Percentiles rank a stretch among this genome's conserved stretches.
Conservation (phyloP, 2,113 vertebrate genomes). For the Thamnaconus septentrionalis region DNA sequence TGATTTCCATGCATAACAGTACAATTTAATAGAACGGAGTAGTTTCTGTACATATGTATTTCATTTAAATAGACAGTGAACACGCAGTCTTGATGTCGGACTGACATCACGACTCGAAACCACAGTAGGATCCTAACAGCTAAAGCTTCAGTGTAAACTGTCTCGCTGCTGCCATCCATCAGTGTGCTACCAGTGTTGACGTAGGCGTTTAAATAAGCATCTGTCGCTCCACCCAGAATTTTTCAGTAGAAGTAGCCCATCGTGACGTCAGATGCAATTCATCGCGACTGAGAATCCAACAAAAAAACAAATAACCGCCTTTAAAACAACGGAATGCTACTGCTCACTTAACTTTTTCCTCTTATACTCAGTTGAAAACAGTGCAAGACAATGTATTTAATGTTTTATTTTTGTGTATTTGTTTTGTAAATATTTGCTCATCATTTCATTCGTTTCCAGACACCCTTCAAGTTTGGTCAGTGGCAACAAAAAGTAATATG, state of each 20-base stretch:
- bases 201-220: conserved; percentile 39
- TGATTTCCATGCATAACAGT: conserved; percentile 9
- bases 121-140: conserved; percentile 24
- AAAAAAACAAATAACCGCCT: background rate
- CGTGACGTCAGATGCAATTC: conserved; percentile 38
- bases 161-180: conserved; percentile 43
- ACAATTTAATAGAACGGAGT: conserved; percentile 11
- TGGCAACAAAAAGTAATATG: too few relatives aligned
- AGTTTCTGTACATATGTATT: conserved; percentile 18
- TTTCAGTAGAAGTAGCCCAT: conserved; percentile 41
- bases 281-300: conserved; percentile 6
- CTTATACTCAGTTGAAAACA: too few relatives aligned
- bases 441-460: background rate
- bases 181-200: conserved; percentile 44
- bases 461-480: background rate
- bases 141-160: conserved; percentile 26
- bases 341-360: too few relatives aligned
- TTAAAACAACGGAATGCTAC: too few relatives aligned
- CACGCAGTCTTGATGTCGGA: conserved; percentile 21
- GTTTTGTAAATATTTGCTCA: background rate
- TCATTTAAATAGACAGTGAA: conserved; percentile 36
- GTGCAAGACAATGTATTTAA: too few relatives aligned
- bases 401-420: background rate
- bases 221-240: conserved; percentile 23
- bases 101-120: conserved; percentile 16